Evolutionary conservation across 2,888 invertebrate species (phyloP).

Genomic region (Yponomeuta cagnagella): DNA sequence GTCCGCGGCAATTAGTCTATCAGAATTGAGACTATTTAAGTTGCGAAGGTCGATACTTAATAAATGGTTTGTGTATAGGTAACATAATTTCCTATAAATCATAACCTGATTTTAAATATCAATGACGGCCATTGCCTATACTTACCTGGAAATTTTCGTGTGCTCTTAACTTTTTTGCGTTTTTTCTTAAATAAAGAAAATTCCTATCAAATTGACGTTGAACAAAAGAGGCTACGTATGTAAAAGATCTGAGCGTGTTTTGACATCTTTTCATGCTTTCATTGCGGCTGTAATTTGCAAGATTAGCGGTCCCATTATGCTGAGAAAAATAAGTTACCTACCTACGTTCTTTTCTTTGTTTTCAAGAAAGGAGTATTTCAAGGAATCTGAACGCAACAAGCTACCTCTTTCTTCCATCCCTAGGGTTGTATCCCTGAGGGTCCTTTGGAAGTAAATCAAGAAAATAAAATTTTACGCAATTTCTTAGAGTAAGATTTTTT

Average conservation of each 20-base stretch:
- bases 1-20: conserved; percentile 71
- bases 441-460: no score
- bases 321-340: background rate
- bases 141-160: conserved; percentile 17
- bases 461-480: no score
- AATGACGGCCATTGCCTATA: background rate
- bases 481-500: no score
- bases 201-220: conserved; percentile 18
- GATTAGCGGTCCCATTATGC: conserved; percentile 12
- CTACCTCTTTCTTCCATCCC: background rate
- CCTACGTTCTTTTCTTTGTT: conserved; percentile 8
- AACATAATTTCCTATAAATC: conserved; percentile 41
- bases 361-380: background rate
- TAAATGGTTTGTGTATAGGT: conserved; percentile 34
- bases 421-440: no score
- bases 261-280: conserved; percentile 51
- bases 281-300: conserved; percentile 45
- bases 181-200: conserved; percentile 30
- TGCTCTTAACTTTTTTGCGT: conserved; percentile 23
- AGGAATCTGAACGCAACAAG: background rate
- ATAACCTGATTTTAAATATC: conserved; percentile 37
- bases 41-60: conserved; percentile 58
- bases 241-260: conserved; percentile 37
- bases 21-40: conserved; percentile 47
- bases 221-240: conserved; percentile 45